phyloP scores from a whole-genome alignment of 2,888 invertebrate genomes.

The Mythimna albipuncta region DNA sequence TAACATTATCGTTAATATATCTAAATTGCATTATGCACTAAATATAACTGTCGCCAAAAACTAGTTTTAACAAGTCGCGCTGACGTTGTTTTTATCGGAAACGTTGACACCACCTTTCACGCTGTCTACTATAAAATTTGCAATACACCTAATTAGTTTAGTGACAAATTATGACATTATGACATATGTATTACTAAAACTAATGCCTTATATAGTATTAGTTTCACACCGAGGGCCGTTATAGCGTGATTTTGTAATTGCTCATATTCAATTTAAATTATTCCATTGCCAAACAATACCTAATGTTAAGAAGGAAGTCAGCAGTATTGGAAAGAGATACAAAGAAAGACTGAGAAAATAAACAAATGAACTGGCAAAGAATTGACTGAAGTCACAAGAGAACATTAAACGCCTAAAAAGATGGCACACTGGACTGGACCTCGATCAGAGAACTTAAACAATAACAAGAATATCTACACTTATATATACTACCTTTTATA shows the following conservation, averaged over 20 bases:
- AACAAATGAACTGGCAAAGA: too few species aligned
- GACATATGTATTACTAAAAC: constrained; percentile 4
- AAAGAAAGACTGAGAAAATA: too few species aligned
- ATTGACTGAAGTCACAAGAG: too few species aligned
- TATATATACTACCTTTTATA: too few species aligned
- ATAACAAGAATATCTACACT: too few species aligned
- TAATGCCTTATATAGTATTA: constrained; percentile 6
- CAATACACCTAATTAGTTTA: constrained; percentile 20
- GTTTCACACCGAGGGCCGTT: neutral
- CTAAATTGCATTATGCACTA: constrained; percentile 32
- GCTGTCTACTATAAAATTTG: constrained; percentile 11
- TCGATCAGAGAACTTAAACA: too few species aligned
- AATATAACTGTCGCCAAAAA: constrained; percentile 24
- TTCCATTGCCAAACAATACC: constrained; percentile 18
- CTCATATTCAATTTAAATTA: constrained; percentile 17
- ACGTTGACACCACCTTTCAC: constrained; percentile 38
- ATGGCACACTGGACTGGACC: too few species aligned
- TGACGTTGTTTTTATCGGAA: constrained; percentile 28
- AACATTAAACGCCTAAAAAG: too few species aligned
- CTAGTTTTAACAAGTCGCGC: constrained; percentile 19
- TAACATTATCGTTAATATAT: neutral
- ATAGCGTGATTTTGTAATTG: neutral
- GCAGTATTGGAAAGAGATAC: too few species aligned
- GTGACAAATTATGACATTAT: constrained; percentile 8
- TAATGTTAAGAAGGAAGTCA: too few species aligned